Base-by-base conservation (phyloP, 2,888 invertebrate species). In the Lumbricus terrestris region DNA sequence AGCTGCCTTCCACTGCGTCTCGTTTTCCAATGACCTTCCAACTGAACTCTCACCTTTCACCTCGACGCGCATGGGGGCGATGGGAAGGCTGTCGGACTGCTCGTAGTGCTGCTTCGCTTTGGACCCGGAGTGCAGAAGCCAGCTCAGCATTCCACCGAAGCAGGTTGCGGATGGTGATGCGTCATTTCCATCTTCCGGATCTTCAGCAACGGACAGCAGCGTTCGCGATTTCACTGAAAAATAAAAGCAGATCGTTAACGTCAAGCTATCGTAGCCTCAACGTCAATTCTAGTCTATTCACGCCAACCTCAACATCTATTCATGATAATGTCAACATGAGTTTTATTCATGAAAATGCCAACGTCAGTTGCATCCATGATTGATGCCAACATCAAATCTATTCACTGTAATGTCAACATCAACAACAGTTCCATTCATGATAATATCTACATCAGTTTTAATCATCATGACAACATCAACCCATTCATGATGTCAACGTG, bases 171-270 rank as follows among this genome's bases (percentile, higher is more conserved):
- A 37, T 23, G 35, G 37, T 23, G 85, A 37, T 1, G 37, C 37
- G 18, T 85, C 85, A 35, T 35, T 35, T 85, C 82, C 6, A n/a
- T 89, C 89, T 34, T 88, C 88, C 34, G 16, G 34, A 20, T 89
- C 89, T 37, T 89, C 89, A 16, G n/a, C 29, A 37, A 89, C 34
- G 37, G 89, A 89, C 89, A 89, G 15, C 89, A 89, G 69, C 16
- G 54, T 69, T 37, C 89, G 89, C n/a, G 89, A 89, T 69, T 69
- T 89, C 89, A 89, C 89, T 89, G 33, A 23, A 89, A n/a, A 89
- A 89, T 42, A 40, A 88, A 88, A 85, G 85, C 11, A 69, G n/a
- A 69, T 16, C 0, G 69, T 29, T 69, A 11, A 69, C n/a, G 1
- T 69, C 8, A 8, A 69, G 4, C 11, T 40, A 40, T 40, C 6